These are phyloP conservation scores for Galerucella pusilla DNA, from an alignment of 2,888 invertebrate genomes.

Conservation along the genomic window DNA sequence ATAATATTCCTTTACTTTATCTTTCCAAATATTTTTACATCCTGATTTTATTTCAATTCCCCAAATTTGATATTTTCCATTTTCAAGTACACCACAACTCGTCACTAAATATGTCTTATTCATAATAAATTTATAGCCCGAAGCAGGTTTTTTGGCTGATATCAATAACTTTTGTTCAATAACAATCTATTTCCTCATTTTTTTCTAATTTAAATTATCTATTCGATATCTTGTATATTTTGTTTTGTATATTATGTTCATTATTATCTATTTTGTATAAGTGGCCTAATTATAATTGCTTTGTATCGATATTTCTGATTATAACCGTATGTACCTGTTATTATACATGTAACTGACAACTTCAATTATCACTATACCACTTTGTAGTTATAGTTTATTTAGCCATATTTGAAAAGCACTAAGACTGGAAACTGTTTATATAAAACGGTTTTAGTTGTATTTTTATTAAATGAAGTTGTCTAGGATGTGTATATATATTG, in stretches of 20 bases:
- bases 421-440: neutral
- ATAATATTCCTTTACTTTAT: too few relatives aligned
- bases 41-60: too few relatives aligned
- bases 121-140: too few relatives aligned
- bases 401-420: constrained; percentile 1
- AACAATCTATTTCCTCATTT: too few relatives aligned
- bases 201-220: too few relatives aligned
- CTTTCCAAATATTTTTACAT: too few relatives aligned
- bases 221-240: too few relatives aligned
- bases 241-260: neutral
- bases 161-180: too few relatives aligned
- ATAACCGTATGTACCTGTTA: constrained; percentile 2
- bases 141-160: too few relatives aligned
- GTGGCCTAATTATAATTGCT: neutral
- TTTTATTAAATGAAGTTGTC: constrained; percentile 3
- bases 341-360: neutral
- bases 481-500: neutral
- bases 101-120: too few relatives aligned
- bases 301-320: neutral
- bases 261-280: neutral
- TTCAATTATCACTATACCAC: neutral
- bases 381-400: neutral
- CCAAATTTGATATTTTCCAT: too few relatives aligned
- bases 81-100: too few relatives aligned
- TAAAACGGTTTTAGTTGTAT: neutral